A percentile compares a stretch with the other conserved stretches of the same genome.
Conservation (phyloP, 2,113 vertebrate genomes). For the Spea multiplicata region DNA sequence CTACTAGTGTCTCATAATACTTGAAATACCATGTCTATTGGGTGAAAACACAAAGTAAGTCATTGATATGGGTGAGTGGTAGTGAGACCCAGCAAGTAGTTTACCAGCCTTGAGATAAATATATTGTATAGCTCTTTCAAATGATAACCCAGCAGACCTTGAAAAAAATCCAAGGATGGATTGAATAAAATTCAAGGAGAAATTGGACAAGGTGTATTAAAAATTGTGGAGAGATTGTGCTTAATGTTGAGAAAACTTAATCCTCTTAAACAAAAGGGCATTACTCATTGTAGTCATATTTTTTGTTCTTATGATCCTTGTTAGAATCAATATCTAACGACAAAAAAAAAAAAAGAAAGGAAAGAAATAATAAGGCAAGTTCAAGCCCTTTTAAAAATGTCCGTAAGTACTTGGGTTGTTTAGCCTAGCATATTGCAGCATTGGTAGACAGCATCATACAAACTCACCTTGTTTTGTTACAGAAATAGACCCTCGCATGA, state of each 20-base stretch:
- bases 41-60: background rate
- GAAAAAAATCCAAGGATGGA: background rate
- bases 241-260: constrained; percentile 5
- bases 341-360: background rate
- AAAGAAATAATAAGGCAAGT: background rate
- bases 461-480: constrained; percentile 37
- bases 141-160: background rate
- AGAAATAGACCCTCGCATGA: constrained; percentile 26
- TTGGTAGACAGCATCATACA: constrained; percentile 5
- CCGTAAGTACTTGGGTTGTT: constrained; percentile 14
- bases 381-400: constrained; percentile 10
- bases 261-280: constrained; percentile 29
- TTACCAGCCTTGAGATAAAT: constrained; percentile 16
- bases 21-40: background rate
- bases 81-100: constrained; percentile 12
- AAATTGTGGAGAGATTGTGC: constrained; percentile 1
- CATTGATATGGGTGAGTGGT: background rate
- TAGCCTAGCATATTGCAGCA: background rate
- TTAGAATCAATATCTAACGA: constrained; percentile 15
- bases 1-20: background rate
- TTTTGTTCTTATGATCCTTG: constrained; percentile 16
- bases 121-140: background rate
- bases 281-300: constrained; percentile 1
- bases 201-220: constrained; percentile 25
- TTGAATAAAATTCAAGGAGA: background rate